Conservation (phyloP, 1,140 invertebrate genomes). For the Rhyacophila brunnea region DNA sequence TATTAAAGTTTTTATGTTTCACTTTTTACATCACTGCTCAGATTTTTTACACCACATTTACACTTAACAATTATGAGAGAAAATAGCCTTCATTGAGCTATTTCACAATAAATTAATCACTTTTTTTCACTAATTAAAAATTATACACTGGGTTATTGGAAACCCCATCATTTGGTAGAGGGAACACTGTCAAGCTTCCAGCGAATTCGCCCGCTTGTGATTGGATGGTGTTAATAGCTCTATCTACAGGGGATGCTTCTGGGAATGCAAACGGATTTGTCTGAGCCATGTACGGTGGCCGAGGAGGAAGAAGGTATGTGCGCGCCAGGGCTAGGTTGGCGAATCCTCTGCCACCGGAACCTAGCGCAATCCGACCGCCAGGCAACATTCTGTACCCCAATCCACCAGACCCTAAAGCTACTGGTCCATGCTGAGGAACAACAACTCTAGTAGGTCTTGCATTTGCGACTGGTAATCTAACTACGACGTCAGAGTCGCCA, state of each 20-base stretch:
- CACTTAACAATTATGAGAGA: background rate
- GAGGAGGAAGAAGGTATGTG: background rate
- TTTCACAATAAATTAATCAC: too few relatives aligned
- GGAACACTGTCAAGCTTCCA: constrained; percentile 19
- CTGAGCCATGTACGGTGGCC: background rate
- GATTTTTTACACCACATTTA: background rate
- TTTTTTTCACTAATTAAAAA: too few relatives aligned
- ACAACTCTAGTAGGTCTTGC: constrained; percentile 20
- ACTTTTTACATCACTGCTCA: background rate
- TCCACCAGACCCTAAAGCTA: constrained; percentile 25
- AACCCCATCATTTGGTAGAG: constrained; percentile 6
- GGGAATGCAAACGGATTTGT: background rate
- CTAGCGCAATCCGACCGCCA: constrained; percentile 23
- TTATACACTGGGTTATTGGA: background rate
- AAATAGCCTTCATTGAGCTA: background rate
- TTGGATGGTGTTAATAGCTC: too few relatives aligned
- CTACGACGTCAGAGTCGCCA: constrained; percentile 3
- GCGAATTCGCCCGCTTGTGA: background rate
- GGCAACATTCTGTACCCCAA: constrained; percentile 22
- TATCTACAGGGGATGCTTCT: background rate
- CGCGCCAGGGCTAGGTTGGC: constrained; percentile 12
- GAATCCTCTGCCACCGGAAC: constrained; percentile 11
- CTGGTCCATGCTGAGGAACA: constrained; percentile 22
- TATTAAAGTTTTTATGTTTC: too few relatives aligned
- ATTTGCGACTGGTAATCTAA: constrained; percentile 11